Evolutionary conservation across 1,140 invertebrate genomes (phyloP).

Genomic region (Antheraea mylitta): DNA sequence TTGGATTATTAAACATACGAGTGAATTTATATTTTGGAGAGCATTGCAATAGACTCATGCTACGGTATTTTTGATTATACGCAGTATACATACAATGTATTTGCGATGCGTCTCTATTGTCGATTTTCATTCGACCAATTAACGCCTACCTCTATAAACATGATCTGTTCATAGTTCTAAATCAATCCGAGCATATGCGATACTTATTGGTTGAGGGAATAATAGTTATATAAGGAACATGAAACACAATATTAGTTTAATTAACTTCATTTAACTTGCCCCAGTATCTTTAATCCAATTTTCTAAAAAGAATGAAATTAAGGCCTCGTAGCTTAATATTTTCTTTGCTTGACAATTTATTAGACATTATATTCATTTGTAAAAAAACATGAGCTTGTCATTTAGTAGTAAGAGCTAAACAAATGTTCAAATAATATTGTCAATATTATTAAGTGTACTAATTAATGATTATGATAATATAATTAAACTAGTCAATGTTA

Average conservation of each 20-base stretch:
- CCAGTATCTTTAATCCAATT: neutral
- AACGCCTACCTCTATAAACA: no score
- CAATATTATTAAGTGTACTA: conserved; percentile 57
- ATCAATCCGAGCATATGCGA: no score
- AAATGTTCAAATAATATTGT: conserved; percentile 70
- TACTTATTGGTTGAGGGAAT: no score
- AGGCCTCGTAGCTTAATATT: neutral
- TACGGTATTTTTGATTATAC: neutral
- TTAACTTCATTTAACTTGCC: neutral
- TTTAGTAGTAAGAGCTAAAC: conserved; percentile 52
- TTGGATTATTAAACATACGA: neutral
- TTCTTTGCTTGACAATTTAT: neutral
- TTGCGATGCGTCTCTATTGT: no score
- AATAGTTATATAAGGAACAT: no score
- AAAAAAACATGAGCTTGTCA: conserved; percentile 64
- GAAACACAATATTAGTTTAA: no score
- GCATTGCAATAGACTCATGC: no score
- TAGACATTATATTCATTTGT: conserved; percentile 19
- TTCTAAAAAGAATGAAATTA: neutral
- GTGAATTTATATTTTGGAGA: neutral
- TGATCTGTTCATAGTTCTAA: no score
- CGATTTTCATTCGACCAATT: no score
- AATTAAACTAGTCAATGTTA: conserved; percentile 42
- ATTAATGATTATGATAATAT: conserved; percentile 27
- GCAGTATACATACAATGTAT: neutral